Evolutionary conservation across 2,113 vertebrate species (phyloP).

Genomic region (Australoheros scitulus): DNA sequence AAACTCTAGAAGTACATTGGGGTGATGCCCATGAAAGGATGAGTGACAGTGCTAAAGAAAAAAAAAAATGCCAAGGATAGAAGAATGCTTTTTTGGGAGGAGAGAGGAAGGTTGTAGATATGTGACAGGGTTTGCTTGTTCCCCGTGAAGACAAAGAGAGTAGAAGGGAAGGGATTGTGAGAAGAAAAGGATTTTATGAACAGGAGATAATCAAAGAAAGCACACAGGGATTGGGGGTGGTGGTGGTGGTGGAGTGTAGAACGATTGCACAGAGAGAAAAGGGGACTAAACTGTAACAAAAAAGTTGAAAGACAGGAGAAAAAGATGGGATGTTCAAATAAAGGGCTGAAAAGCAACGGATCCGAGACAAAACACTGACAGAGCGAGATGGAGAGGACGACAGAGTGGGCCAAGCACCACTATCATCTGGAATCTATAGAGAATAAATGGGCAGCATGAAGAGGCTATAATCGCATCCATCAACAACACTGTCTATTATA

Average conservation of each 20-base stretch:
- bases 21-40: slow-evolving; percentile 36
- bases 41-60: slow-evolving; percentile 16
- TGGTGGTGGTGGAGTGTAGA: no score
- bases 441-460: slow-evolving; percentile 62
- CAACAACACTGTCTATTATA: slow-evolving; percentile 67
- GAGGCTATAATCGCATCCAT: slow-evolving; percentile 72
- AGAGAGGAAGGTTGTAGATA: slow-evolving; percentile 22
- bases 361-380: slow-evolving; percentile 27
- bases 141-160: slow-evolving; percentile 45
- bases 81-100: background rate
- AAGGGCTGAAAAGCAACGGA: slow-evolving; percentile 26
- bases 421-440: slow-evolving; percentile 79
- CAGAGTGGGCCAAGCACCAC: slow-evolving; percentile 45
- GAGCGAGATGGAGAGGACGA: slow-evolving; percentile 30
- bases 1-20: slow-evolving; percentile 33
- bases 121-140: slow-evolving; percentile 55
- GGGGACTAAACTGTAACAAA: slow-evolving; percentile 41
- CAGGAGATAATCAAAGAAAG: slow-evolving; percentile 43
- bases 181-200: slow-evolving; percentile 41
- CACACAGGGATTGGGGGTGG: slow-evolving; percentile 3
- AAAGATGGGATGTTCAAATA: slow-evolving; percentile 23
- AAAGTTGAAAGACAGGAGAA: slow-evolving; percentile 21
- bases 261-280: slow-evolving; percentile 14
- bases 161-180: slow-evolving; percentile 33
- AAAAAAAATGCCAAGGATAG: fast-evolving